Base-by-base conservation (phyloP, 2,113 vertebrate genomes). In the Cathartes aura region DNA sequence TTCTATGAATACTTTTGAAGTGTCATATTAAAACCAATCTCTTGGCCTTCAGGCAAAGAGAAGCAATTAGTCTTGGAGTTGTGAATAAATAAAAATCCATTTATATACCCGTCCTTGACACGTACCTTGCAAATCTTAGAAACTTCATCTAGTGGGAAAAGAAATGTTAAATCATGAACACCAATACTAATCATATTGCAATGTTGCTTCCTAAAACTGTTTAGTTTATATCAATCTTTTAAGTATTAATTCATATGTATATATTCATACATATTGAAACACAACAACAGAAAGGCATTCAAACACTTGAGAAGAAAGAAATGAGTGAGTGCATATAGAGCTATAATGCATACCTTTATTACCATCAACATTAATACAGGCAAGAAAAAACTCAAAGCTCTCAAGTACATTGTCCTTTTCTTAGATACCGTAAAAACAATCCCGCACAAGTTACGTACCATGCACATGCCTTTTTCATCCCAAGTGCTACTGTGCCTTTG, bases 81-180 rank as follows among this genome's bases (percentile, higher is more conserved):
- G 98, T 98, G 98, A 98, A 99, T 99, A 99, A 98, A 99, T 98
- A 99, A 98, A 99, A 99, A 98, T 98, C 98, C 98, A 98, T 98
- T 98, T 99, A 98, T 98, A 99, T 96, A 98, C 97, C 98, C 97
- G 98, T 98, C 98, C 98, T 99, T 99, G 98, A 98, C 98, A 98
- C 87, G 98, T 98, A 98, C 98, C 98, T 98, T 98, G 98, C 97
- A 98, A 99, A 98, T 98, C 98, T 98, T 97, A 98, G 98, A 98
- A 99, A 98, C 98, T 98, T 99, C 98, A 98, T 98, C 98, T 98
- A 98, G 97, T 97, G 98, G 98, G 98, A 98, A 98, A 98, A 98
- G 98, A 98, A 98, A 98, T 64, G 97, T 98, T 98, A 98, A 98
- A 98, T 97, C 98, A 96, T 52, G 97, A 98, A 98, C 97, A 97